Percentiles rank a stretch among this genome's conserved stretches.
Conservation (phyloP, 64 coral and sea anemone species). For the Porites australiensis region DNA sequence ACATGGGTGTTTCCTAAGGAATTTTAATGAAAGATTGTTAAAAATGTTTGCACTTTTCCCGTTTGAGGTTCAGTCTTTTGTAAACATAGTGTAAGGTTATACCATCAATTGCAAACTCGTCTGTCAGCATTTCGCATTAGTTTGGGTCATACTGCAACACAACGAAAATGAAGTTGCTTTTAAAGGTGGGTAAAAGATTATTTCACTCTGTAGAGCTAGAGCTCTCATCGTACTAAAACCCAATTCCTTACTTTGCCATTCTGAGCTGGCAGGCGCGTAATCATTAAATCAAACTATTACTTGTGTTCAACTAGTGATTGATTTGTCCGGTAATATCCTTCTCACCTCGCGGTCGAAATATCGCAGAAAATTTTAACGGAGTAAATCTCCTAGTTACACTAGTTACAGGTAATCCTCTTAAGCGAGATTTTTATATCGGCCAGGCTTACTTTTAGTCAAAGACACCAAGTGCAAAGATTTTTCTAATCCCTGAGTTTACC, state of each 20-base stretch:
- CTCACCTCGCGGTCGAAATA: background rate
- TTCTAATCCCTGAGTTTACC: too few species aligned
- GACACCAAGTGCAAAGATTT: too few species aligned
- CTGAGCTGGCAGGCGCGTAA: too few species aligned
- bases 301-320: background rate
- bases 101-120: background rate
- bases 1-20: background rate
- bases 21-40: background rate
- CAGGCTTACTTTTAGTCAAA: background rate
- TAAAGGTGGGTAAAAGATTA: background rate
- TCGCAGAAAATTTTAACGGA: too few species aligned
- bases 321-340: conserved; percentile 4
- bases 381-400: background rate
- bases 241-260: too few species aligned
- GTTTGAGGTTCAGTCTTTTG: background rate
- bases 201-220: background rate
- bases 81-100: conserved; percentile 19
- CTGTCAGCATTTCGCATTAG: background rate
- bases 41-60: background rate
- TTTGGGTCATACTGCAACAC: background rate
- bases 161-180: background rate
- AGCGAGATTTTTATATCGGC: too few species aligned
- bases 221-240: background rate
- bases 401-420: conserved; percentile 2
- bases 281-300: too few species aligned